phyloP scores from a whole-genome alignment of 2,888 invertebrate species.

The Drosophila rellima region DNA sequence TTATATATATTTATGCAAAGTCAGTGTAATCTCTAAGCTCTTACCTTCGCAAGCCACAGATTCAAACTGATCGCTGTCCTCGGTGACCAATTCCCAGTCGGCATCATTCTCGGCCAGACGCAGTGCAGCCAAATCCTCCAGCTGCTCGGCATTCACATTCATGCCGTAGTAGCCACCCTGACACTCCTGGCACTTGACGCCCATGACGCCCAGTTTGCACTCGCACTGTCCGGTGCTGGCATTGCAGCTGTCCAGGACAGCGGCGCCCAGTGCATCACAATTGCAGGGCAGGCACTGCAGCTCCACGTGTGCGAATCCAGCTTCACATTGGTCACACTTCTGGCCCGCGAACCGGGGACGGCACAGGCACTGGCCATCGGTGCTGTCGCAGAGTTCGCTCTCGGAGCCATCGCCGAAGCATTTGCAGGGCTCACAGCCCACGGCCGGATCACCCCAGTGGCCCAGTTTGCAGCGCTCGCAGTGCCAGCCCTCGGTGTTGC shows the following conservation, averaged over 20 bases:
- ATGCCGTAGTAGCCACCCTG: constrained; percentile 90
- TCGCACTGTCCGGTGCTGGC: constrained; percentile 91
- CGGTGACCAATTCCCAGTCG: constrained; percentile 64
- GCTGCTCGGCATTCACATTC: constrained; percentile 69
- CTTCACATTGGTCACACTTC: constrained; percentile 90
- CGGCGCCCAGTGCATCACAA: constrained; percentile 91
- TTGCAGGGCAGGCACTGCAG: constrained; percentile 93
- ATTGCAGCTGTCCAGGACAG: constrained; percentile 89
- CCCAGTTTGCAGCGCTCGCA: constrained; percentile 90
- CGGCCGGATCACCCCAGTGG: constrained; percentile 89
- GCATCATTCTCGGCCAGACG: constrained; percentile 54
- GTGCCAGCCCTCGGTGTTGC: constrained; percentile 88
- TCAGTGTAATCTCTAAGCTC: constrained; percentile 21
- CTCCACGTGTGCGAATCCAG: constrained; percentile 90
- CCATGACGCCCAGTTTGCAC: constrained; percentile 92
- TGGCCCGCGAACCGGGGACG: constrained; percentile 90
- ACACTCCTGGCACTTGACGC: constrained; percentile 91
- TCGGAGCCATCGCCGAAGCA: constrained; percentile 92
- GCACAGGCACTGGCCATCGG: constrained; percentile 92
- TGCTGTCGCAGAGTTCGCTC: constrained; percentile 89
- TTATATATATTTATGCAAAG: neutral
- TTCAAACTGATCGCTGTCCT: constrained; percentile 25
- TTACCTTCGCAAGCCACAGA: constrained; percentile 82
- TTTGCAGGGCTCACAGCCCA: constrained; percentile 90
- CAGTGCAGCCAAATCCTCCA: constrained; percentile 68